These are phyloP conservation scores for Autographa gamma DNA, from an alignment of 2,888 invertebrate species.

Conservation along the genomic window DNA sequence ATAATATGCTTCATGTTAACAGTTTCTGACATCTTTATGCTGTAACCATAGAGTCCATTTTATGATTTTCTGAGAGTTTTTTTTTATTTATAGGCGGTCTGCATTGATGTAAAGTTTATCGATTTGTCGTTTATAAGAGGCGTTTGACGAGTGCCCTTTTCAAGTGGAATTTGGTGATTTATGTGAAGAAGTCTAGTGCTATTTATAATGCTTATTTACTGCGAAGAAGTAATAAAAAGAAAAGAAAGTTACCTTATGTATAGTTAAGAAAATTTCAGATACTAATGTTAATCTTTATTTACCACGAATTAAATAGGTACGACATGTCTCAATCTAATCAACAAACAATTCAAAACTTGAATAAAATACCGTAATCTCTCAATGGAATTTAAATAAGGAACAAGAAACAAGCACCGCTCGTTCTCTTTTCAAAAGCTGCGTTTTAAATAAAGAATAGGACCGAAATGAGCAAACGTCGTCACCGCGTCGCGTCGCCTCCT, in stretches of 20 bases:
- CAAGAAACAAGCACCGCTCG: neutral
- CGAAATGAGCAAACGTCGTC: slow-evolving; percentile 75
- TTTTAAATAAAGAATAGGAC: slow-evolving; percentile 64
- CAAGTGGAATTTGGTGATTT: neutral
- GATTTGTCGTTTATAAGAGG: slow-evolving; percentile 40
- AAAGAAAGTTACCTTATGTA: too few species aligned
- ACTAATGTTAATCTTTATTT: too few species aligned
- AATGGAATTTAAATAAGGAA: slow-evolving; percentile 1
- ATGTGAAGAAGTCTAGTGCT: neutral
- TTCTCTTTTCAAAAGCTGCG: neutral
- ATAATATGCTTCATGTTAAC: slow-evolving; percentile 51
- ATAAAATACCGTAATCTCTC: neutral
- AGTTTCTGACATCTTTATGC: slow-evolving; percentile 42
- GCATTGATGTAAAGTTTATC: slow-evolving; percentile 28
- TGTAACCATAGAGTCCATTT: slow-evolving; percentile 41
- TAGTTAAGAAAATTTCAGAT: too few species aligned
- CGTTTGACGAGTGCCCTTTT: neutral
- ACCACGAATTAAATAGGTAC: neutral
- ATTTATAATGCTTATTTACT: neutral
- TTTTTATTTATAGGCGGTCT: slow-evolving; percentile 5
- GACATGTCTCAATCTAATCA: neutral
- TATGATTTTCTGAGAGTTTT: slow-evolving; percentile 1
- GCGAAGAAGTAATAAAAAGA: too few species aligned
- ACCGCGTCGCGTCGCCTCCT: slow-evolving; percentile 47
- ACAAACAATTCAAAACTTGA: neutral